Evolutionary conservation across 2,113 vertebrate genomes (phyloP).

Genomic region (Chionomys nivalis): DNA sequence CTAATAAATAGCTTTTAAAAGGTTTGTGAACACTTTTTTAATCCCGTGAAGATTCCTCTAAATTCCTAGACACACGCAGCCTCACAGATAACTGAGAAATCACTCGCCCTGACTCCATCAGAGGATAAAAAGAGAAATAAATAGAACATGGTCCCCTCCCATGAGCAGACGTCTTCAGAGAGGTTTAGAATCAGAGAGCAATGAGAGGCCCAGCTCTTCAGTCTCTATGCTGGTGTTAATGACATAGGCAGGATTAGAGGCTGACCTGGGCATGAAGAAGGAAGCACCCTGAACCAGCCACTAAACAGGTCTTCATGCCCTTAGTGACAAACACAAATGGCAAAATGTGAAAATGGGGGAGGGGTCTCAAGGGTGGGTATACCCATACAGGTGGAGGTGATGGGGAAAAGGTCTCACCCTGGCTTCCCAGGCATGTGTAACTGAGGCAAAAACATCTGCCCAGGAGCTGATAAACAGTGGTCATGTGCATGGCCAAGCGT

Average conservation of each 20-base stretch:
- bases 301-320: background rate
- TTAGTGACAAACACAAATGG: slow-evolving; percentile 27
- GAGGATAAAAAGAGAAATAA: slow-evolving; percentile 11
- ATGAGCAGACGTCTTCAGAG: background rate
- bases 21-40: background rate
- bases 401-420: background rate
- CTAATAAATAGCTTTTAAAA: background rate
- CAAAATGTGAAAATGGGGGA: background rate
- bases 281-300: background rate
- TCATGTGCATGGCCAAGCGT: background rate
- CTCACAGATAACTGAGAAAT: slow-evolving; percentile 7
- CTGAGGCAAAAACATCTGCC: background rate
- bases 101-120: background rate
- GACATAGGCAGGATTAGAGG: background rate
- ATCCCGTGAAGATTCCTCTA: background rate
- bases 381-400: no score
- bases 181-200: background rate
- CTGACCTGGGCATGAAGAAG: background rate
- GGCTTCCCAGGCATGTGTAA: background rate
- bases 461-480: background rate
- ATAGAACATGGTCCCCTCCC: background rate
- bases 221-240: background rate
- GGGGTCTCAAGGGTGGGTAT: background rate
- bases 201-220: background rate
- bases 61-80: background rate